These are phyloP conservation scores for Oncorhynchus tshawytscha DNA, from an alignment of 2,113 vertebrate genomes.

Conservation along the genomic window DNA sequence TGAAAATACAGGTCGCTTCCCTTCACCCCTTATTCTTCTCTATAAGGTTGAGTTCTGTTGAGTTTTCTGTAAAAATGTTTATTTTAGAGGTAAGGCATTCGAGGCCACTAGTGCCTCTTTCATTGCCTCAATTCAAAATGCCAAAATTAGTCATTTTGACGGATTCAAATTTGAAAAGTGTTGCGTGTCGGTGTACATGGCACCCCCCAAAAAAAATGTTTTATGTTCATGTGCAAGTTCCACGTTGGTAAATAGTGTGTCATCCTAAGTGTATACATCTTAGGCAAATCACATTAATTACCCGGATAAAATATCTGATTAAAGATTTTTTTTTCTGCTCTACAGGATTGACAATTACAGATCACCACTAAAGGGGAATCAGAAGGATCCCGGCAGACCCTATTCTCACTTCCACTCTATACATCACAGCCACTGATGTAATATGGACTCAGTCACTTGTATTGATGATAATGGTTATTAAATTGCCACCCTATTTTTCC, in stretches of 20 bases:
- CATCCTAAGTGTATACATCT: neutral
- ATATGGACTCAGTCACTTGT: constrained; percentile 16
- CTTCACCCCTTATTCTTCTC: too few relatives aligned
- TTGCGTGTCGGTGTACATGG: too few relatives aligned
- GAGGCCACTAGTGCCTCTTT: too few relatives aligned
- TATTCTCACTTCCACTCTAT: constrained; percentile 8
- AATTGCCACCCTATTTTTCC: constrained; percentile 6
- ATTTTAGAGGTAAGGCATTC: too few relatives aligned
- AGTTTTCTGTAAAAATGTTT: too few relatives aligned
- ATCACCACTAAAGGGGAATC: neutral
- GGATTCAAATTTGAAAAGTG: too few relatives aligned
- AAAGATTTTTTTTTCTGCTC: neutral
- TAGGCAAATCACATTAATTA: neutral
- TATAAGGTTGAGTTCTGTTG: too few relatives aligned
- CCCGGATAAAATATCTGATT: neutral
- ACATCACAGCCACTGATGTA: neutral
- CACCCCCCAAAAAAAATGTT: too few relatives aligned
- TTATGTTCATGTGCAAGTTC: too few relatives aligned
- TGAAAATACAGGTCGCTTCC: too few relatives aligned
- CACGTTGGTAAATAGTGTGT: neutral
- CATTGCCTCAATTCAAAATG: too few relatives aligned
- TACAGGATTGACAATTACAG: constrained; percentile 1
- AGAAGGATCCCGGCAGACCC: neutral
- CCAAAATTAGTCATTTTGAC: too few relatives aligned
- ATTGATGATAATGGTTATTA: constrained; percentile 13